Base-by-base conservation (phyloP, 2,113 vertebrate genomes). In the Turdus rufiventris region DNA sequence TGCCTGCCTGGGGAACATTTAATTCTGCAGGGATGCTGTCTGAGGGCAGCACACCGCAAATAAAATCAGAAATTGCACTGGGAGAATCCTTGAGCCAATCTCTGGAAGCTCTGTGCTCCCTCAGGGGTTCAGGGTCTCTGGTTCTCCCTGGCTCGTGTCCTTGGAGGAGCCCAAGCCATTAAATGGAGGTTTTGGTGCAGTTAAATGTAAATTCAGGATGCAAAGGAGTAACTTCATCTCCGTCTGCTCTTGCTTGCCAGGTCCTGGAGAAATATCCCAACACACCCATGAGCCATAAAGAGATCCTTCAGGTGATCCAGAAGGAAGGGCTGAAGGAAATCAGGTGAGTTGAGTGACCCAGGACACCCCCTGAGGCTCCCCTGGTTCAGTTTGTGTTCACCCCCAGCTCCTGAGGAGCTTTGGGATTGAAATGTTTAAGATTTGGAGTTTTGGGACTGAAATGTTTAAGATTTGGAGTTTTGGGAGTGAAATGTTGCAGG, bases 201-300 rank as follows among this genome's bases (percentile, higher is more conserved):
- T 3, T 2, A 1, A 14, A 12, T 3, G 1, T 14, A 7, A 67
- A n/a, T 34, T 29, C 58, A 43, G 42, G 28, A 20, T 42, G 26
- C 77, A 47, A 6, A 68, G 25, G 12, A 58, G 8, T 94, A 15
- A 97, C 19, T 68, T 50, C 14, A 10, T 92, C 43, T 96, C 53
- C 1, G 45, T 94, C 61, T 95, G 0, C 95, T 51, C 84, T 97
- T 93, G 18, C 75, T 96, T 95, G 31, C 70, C 94, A 99, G 99
- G 99, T 99, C 94, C 98, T 99, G 97, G 99, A 99, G 97, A 99
- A 99, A 97, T 99, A 99, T 50, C 99, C 99, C 6, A 99, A 99
- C 93, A 99, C 99, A 61, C 99, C 99, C 12, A 99, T 99, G 99
- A 99, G 99, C 98, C 99, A 99, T 97, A 99, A 99, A 94, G 99